Evolutionary conservation across 2,888 invertebrate genomes (phyloP).

Genomic region (Steinernema hermaphroditum): DNA sequence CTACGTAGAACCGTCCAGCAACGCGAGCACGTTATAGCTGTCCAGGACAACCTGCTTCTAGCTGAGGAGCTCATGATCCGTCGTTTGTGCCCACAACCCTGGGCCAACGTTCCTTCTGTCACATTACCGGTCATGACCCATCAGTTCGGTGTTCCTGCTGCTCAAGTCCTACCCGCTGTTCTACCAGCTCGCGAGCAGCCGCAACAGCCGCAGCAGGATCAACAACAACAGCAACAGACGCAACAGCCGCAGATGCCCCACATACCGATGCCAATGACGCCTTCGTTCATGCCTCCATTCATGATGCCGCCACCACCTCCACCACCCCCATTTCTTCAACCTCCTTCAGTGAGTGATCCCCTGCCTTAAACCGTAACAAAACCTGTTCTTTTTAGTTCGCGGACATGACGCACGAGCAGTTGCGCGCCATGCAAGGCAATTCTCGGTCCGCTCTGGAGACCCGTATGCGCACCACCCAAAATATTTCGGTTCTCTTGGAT

Average conservation of each 20-base stretch:
- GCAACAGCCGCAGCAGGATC: neutral
- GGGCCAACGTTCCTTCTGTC: slow-evolving; percentile 35
- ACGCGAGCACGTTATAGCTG: too few relatives aligned
- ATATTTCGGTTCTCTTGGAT: slow-evolving; percentile 86
- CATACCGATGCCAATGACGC: neutral
- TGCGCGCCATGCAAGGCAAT: slow-evolving; percentile 84
- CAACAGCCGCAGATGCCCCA: neutral
- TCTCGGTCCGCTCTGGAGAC: slow-evolving; percentile 86
- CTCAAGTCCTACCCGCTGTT: slow-evolving; percentile 37
- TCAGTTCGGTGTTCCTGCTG: slow-evolving; percentile 47
- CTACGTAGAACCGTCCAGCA: too few relatives aligned
- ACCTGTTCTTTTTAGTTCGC: slow-evolving; percentile 66
- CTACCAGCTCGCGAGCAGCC: neutral
- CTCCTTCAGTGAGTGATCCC: slow-evolving; percentile 37
- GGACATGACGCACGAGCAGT: slow-evolving; percentile 80
- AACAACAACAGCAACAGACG: neutral
- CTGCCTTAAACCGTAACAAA: neutral
- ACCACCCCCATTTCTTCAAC: slow-evolving; percentile 47
- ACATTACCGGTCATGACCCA: slow-evolving; percentile 49
- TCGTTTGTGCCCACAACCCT: too few relatives aligned
- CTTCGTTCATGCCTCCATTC: slow-evolving; percentile 1
- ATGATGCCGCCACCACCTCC: slow-evolving; percentile 34
- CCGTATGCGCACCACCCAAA: slow-evolving; percentile 80
- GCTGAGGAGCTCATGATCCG: too few relatives aligned
- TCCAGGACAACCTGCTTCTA: too few relatives aligned